Evolutionary conservation across 2,113 vertebrate species (phyloP), one percentile per base, ranked within the genome.

Genomic region (Euleptes europaea): DNA sequence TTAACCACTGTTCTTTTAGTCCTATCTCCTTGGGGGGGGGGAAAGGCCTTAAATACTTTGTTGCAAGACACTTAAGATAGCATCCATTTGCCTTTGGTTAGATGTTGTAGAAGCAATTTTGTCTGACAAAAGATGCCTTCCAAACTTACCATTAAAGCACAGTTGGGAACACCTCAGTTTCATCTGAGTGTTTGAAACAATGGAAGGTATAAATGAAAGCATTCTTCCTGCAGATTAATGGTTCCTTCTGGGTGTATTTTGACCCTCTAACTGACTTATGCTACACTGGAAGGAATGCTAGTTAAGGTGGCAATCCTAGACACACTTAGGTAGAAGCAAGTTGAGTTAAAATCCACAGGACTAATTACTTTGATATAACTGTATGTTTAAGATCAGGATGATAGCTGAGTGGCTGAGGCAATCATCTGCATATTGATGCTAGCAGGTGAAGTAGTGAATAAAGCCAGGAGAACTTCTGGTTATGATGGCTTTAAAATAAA

Each of bases 401-500:
- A 72, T 72, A 60, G 42, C 15, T 69, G 47, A 65, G n/a, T 35
- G 78, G 15, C 38, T 44, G 57, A 66, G 17, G 19, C 5, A 51
- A 38, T 23, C 4, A 35, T 3, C 11, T 40, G 67, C 40, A 40
- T 35, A 21, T 60, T 83, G 40, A 66, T 75, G 42, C 47, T 49
- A 38, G 21, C 42, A 33, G 54, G 10, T 38, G 72, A 85, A 47
- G 19, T 83, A 65, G 14, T 23, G 71, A 73, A 73, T 51, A 5
- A n/a, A 63, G 5, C 15, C n/a, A 65, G 40, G 35, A 78, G 40
- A 28, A 70, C 65, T 57, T 35, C 17, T 28, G 21, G 23, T 60
- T 13, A 28, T 78, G 21, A 60, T 10, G 28, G 90, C 91, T 85
- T 93, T 92, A 86, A 84, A 92, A 94, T 95, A 76, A 90, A 90